Percentiles rank a stretch among this genome's conserved stretches.
Evolutionary conservation across 1,140 invertebrate species (phyloP).

Genomic region (Telenomus remus): DNA sequence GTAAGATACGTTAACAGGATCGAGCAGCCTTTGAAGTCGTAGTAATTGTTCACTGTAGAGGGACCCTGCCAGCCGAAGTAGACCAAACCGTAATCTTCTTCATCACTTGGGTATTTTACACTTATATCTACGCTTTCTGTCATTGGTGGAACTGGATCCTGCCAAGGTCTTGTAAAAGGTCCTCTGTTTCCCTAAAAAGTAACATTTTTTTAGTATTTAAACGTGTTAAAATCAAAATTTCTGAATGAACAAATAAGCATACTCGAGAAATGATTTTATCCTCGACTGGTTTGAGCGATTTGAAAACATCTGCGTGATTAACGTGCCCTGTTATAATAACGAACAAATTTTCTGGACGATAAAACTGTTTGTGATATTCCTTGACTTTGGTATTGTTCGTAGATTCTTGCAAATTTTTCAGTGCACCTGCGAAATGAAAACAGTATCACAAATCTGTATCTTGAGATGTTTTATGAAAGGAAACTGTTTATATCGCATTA

Average conservation of each 20-base stretch:
- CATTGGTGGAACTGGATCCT: conserved; percentile 81
- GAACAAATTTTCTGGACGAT: conserved; percentile 92
- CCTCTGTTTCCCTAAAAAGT: conserved; percentile 75
- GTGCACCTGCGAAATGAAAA: conserved; percentile 61
- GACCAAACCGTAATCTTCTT: conserved; percentile 89
- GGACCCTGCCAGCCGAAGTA: conserved; percentile 90
- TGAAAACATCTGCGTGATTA: conserved; percentile 84
- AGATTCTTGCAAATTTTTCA: conserved; percentile 88
- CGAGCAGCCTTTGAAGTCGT: conserved; percentile 79
- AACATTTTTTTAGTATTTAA: too few relatives aligned
- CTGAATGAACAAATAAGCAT: too few relatives aligned
- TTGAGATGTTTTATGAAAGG: too few relatives aligned
- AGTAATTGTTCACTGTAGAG: conserved; percentile 77
- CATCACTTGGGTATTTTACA: conserved; percentile 87
- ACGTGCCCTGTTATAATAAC: conserved; percentile 90
- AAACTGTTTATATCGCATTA: too few relatives aligned
- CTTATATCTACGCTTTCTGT: conserved; percentile 73
- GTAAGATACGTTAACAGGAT: conserved; percentile 90
- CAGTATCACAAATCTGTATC: not conserved
- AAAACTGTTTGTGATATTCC: conserved; percentile 89
- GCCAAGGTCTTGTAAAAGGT: conserved; percentile 85
- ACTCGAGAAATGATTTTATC: conserved; percentile 87
- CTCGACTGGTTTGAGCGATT: conserved; percentile 83
- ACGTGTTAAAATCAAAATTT: too few relatives aligned
- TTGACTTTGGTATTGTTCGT: conserved; percentile 88